Conservation (phyloP, 2,113 vertebrate species). For the Pseudopodoces humilis region DNA sequence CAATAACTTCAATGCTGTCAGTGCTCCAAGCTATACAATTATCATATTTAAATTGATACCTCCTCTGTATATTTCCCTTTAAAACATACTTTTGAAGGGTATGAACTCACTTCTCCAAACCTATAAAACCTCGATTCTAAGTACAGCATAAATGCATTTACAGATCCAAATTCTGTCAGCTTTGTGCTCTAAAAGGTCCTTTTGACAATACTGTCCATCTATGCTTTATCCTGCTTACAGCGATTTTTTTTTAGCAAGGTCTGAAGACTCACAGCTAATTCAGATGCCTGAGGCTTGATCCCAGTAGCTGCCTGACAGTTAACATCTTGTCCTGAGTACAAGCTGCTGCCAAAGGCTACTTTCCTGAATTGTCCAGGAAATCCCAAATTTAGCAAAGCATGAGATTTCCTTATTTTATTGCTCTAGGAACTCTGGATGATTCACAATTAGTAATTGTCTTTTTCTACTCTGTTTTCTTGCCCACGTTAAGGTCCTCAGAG, state of each 20-base stretch:
- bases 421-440: background rate
- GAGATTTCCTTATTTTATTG: background rate
- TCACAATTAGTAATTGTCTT: background rate
- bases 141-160: background rate
- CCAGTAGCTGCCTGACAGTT: slow-evolving; percentile 57
- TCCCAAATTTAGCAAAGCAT: slow-evolving; percentile 44
- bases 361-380: slow-evolving; percentile 37
- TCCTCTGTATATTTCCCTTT: background rate
- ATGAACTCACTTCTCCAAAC: background rate
- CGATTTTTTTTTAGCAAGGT: background rate
- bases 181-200: background rate
- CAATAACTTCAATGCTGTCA: background rate
- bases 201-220: slow-evolving; percentile 30
- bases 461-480: background rate
- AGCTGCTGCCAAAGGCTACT: slow-evolving; percentile 54
- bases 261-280: slow-evolving; percentile 59
- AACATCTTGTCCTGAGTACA: slow-evolving; percentile 62
- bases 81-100: background rate
- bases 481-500: background rate
- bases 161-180: background rate
- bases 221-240: background rate
- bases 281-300: slow-evolving; percentile 70
- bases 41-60: background rate
- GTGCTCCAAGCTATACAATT: background rate
- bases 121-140: background rate